phyloP scores from a whole-genome alignment of 2,888 invertebrate species.

The Choreutis nemorana region DNA sequence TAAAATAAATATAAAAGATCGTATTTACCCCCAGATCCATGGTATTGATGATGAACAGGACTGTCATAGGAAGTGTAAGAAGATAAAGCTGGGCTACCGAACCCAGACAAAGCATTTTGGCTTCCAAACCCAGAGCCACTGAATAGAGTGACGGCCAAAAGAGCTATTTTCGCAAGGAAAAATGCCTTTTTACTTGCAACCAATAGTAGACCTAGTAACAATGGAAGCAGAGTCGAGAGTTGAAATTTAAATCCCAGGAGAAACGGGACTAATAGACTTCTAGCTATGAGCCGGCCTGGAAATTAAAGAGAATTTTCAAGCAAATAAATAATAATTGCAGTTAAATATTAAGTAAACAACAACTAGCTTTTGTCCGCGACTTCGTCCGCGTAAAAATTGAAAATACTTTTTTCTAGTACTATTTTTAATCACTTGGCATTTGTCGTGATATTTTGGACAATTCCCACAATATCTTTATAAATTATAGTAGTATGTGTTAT shows the following conservation, averaged over 20 bases:
- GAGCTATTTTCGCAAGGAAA: slow-evolving; percentile 76
- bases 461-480: no score
- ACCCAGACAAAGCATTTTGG: slow-evolving; percentile 25
- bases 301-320: no score
- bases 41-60: slow-evolving; percentile 30
- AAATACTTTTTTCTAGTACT: no score
- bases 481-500: no score
- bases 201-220: slow-evolving; percentile 75
- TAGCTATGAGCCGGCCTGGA: slow-evolving; percentile 75
- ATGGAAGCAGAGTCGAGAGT: slow-evolving; percentile 75
- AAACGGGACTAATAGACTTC: slow-evolving; percentile 78
- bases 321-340: no score
- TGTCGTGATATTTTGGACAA: no score
- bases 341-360: no score
- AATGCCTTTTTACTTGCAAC: slow-evolving; percentile 81
- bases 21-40: slow-evolving; percentile 34
- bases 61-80: slow-evolving; percentile 41
- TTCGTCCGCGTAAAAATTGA: no score
- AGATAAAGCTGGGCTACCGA: slow-evolving; percentile 28
- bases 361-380: no score
- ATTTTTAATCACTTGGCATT: no score
- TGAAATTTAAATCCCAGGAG: slow-evolving; percentile 84
- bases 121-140: slow-evolving; percentile 60
- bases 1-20: no score
- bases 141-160: slow-evolving; percentile 74